Evolutionary conservation across 2,113 vertebrate species (phyloP).

Genomic region (Catagonus wagneri): DNA sequence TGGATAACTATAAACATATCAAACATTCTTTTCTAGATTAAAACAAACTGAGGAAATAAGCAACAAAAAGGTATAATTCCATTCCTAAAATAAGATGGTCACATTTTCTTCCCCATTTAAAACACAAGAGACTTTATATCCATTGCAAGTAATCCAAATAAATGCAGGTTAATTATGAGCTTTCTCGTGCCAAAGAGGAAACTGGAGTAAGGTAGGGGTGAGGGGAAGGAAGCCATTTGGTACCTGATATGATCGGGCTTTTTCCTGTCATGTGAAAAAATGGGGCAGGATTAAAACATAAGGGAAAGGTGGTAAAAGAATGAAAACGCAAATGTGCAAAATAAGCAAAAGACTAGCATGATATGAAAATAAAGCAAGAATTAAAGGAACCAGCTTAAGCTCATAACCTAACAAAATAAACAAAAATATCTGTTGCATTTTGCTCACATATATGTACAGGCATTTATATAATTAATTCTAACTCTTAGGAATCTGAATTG

Average conservation of each 20-base stretch:
- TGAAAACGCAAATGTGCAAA: conserved; percentile 89
- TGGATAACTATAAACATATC: background rate
- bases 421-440: conserved; percentile 12
- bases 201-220: conserved; percentile 76
- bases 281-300: conserved; percentile 91
- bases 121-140: conserved; percentile 84
- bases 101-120: conserved; percentile 58
- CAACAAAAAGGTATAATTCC: conserved; percentile 52
- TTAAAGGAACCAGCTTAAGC: conserved; percentile 79
- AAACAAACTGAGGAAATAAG: conserved; percentile 15
- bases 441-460: conserved; percentile 10
- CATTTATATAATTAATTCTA: conserved; percentile 54
- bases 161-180: conserved; percentile 87
- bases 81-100: conserved; percentile 42
- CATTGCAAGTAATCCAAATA: conserved; percentile 89
- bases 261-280: conserved; percentile 94
- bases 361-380: conserved; percentile 85
- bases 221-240: conserved; percentile 88
- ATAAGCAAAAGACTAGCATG: conserved; percentile 87
- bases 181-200: conserved; percentile 87
- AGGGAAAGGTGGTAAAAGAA: conserved; percentile 87
- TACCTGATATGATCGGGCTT: conserved; percentile 93
- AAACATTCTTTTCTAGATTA: conserved; percentile 53
- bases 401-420: conserved; percentile 61
- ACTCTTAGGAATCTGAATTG: conserved; percentile 23